Conservation (phyloP, 2,888 invertebrate genomes). For the Diadegma fenestrale region DNA sequence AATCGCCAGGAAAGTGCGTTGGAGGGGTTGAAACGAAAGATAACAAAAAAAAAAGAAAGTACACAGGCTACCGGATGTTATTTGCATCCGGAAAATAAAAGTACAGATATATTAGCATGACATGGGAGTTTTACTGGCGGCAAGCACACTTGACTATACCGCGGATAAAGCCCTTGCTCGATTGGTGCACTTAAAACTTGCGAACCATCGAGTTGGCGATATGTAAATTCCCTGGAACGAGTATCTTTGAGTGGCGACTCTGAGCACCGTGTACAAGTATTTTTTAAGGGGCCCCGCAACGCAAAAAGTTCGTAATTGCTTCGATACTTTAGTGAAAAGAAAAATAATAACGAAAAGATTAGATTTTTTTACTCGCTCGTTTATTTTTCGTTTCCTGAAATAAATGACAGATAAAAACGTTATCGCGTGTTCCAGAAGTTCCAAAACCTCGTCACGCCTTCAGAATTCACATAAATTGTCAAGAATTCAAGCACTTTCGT, state of each 20-base stretch:
- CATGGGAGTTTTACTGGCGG: conserved; percentile 37
- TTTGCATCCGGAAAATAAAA: conserved; percentile 65
- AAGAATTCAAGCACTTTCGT: not conserved
- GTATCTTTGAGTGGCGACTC: conserved; percentile 49
- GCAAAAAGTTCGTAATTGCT: not conserved
- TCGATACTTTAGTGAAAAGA: not conserved
- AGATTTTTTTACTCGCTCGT: not conserved
- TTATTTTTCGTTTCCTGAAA: conserved; percentile 1
- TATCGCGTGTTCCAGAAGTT: conserved; percentile 28
- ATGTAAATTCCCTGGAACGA: conserved; percentile 38
- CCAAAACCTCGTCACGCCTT: conserved; percentile 39
- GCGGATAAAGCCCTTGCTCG: conserved; percentile 53
- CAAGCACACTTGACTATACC: conserved; percentile 45
- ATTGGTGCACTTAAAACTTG: conserved; percentile 58
- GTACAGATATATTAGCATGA: conserved; percentile 3
- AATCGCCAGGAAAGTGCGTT: conserved; percentile 61
- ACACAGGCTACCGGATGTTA: conserved; percentile 60
- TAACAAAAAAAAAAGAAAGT: conserved; percentile 40
- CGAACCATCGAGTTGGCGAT: conserved; percentile 36
- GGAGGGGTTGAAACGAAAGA: conserved; percentile 49
- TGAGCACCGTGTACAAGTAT: conserved; percentile 28
- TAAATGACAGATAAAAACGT: not conserved
- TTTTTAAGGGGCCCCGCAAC: conserved; percentile 30
- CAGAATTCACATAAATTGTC: conserved; percentile 32
- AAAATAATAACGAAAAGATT: not conserved